Base-by-base conservation (phyloP, 2,113 vertebrate genomes). In the Protomyctophum bolini region DNA sequence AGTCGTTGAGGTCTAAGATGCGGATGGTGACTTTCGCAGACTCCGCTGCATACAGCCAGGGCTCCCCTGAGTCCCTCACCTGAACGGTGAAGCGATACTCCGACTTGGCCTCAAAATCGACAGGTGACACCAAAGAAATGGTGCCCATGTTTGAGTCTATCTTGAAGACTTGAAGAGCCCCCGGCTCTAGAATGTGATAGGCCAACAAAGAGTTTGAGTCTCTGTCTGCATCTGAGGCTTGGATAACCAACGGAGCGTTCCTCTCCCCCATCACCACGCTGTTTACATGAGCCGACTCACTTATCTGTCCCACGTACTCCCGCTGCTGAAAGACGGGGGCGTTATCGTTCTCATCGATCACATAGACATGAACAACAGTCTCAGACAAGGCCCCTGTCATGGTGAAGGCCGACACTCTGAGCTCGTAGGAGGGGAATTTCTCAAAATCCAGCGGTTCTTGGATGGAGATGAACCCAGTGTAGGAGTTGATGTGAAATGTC, bases 271-370 rank as follows among this genome's bases (percentile, higher is more conserved):
- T 91, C 51, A 99, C 91, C 93, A 98, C 94, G 90, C 94, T 97
- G 72, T 95, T 93, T 5, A 91, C 6, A 5, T 88, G 92, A n/a
- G 95, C 92, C 0, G 94, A 93, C 88, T 99, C 98, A 51, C 92
- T 94, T 71, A 98, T 92, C 72, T 94, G 93, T 1, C 97, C 98
- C 3, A 90, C 0, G 1, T 97, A 97, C 0, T 84, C 87, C 9
- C 68, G 70, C 66, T 92, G 93, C 57, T 85, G 49, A 12, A 99
- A 97, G 69, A 88, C 2, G 0, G 98, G 98, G 0, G 88, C 69
- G 0, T 98, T 98, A 87, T 99, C 97, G 2, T 99, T 99, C 87
- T 97, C 95, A 12, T 99, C 98, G 50, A 96, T 91, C 62, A 99
- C 87, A 8, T 97, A 96, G 69, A 98, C 80, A 45, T 94, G 84